A percentile compares a stretch with the other conserved stretches of the same genome.
Conservation (phyloP, 1,140 invertebrate species). For the Monochamus saltuarius region DNA sequence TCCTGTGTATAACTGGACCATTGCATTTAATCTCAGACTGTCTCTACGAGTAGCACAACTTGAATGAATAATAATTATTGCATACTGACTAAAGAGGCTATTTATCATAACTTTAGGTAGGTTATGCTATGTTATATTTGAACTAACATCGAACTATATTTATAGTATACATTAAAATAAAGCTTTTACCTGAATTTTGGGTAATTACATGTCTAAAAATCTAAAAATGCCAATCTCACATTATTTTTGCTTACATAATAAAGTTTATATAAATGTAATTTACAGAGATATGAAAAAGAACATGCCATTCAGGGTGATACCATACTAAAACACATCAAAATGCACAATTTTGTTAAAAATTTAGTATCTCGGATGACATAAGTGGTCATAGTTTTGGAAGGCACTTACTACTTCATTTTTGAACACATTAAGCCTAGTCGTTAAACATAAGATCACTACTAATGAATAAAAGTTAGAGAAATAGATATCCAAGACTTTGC, state of each 20-base stretch:
- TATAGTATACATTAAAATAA: conserved; percentile 52
- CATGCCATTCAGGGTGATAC: conserved; percentile 51
- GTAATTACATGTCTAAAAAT: conserved; percentile 39
- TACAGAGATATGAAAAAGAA: conserved; percentile 53
- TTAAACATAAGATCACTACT: conserved; percentile 31
- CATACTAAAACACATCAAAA: conserved; percentile 47
- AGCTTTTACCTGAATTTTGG: conserved; percentile 50
- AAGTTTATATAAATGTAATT: conserved; percentile 43
- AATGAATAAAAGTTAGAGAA: conserved; percentile 22
- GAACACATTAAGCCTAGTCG: conserved; percentile 53
- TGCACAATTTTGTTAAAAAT: conserved; percentile 47
- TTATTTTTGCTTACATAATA: conserved; percentile 42
- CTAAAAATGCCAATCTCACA: conserved; percentile 47
- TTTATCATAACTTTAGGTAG: conserved; percentile 45
- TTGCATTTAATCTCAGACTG: conserved; percentile 43
- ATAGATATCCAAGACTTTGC: conserved; percentile 29
- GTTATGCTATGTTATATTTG: conserved; percentile 47
- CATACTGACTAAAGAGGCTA: conserved; percentile 50
- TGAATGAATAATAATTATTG: conserved; percentile 45
- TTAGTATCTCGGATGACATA: conserved; percentile 50
- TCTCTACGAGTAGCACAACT: conserved; percentile 50
- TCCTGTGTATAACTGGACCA: conserved; percentile 37
- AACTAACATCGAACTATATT: conserved; percentile 51
- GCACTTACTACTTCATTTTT: conserved; percentile 53
- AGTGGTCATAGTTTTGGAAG: conserved; percentile 52